Evolutionary conservation across 1,140 invertebrate species (phyloP).

Genomic region (Lepidurus apus): DNA sequence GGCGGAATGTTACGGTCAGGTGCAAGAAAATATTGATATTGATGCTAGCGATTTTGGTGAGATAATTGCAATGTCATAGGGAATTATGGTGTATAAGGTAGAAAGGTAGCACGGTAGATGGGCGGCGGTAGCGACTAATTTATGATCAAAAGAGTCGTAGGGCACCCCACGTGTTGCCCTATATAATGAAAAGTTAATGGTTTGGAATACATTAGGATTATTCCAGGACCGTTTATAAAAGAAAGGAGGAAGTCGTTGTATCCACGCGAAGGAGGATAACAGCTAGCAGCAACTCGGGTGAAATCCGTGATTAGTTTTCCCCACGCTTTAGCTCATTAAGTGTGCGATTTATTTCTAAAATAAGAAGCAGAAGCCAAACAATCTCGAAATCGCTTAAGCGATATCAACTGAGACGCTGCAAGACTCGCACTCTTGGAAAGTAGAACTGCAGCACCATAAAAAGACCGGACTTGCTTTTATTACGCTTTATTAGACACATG

Average conservation of each 20-base stretch:
- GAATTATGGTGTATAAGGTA: not conserved
- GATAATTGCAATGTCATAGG: not conserved
- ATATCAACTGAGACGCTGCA: not conserved
- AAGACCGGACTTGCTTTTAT: not conserved
- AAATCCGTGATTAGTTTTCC: not conserved
- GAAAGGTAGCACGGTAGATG: not conserved
- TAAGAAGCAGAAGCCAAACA: not conserved
- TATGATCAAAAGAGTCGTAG: not conserved
- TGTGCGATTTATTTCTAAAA: not conserved
- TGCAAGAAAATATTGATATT: not conserved
- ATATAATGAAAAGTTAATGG: constrained; percentile 16
- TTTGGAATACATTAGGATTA: constrained; percentile 18
- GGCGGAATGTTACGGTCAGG: not conserved
- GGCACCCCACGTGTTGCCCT: constrained; percentile 20
- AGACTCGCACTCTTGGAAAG: constrained; percentile 1
- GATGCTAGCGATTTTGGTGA: not conserved
- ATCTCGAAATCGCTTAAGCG: too few relatives aligned
- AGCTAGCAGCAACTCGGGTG: not conserved
- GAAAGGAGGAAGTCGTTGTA: not conserved
- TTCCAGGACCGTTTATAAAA: not conserved
- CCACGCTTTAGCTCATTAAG: not conserved
- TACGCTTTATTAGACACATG: not conserved
- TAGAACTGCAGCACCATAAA: not conserved
- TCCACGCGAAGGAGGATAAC: not conserved
- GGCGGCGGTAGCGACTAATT: not conserved